Base-by-base conservation (phyloP, 2,797 vertebrate genomes). In the Lutjanus argentimaculatus region DNA sequence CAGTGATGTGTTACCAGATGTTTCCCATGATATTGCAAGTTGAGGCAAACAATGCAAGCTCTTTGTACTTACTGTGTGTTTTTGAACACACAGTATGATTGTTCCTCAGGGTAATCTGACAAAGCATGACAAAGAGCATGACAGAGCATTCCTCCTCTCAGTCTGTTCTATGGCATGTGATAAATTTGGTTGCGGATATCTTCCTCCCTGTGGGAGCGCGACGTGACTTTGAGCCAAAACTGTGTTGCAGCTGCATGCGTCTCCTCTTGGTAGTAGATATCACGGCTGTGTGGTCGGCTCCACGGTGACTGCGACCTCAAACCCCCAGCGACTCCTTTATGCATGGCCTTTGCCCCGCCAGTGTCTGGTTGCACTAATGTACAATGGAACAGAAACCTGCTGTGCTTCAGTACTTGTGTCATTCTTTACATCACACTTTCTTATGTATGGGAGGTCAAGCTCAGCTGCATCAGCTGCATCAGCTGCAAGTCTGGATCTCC, bases 241-340 rank as follows among this genome's bases (percentile, higher is more conserved):
- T 77, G 65, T 61, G 80, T 58, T 66, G 71, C 48, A 30, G 25
- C 25, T 30, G 25, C 25, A 30, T 30, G 25, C 4, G 0, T 49
- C 56, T 73, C 59, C n/a, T 72, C 62, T 48, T 45, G 17, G 45
- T 30, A 14, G 80, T 68, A 76, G 69, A 68, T 46, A 63, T 25
- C 52, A 57, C 0, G 48, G 67, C 58, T 80, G 79, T 88, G 88
- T 83, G 84, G 77, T 87, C 22, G 75, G 87, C 84, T 88, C 83
- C 64, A 10, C 6, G 21, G n/a, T 22, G 67, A 87, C 82, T 69
- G 70, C 63, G 68, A 89, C 85, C 83, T 75, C 58, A 56, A 46
- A 48, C 17, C 45, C 65, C 0, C 2, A 19, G 45, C 4, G 21
- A 51, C 76, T 72, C 65, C 42, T 69, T 51, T 56, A 59, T 36